Base-by-base conservation (phyloP, 2,888 invertebrate species). In the Erebia aethiops region DNA sequence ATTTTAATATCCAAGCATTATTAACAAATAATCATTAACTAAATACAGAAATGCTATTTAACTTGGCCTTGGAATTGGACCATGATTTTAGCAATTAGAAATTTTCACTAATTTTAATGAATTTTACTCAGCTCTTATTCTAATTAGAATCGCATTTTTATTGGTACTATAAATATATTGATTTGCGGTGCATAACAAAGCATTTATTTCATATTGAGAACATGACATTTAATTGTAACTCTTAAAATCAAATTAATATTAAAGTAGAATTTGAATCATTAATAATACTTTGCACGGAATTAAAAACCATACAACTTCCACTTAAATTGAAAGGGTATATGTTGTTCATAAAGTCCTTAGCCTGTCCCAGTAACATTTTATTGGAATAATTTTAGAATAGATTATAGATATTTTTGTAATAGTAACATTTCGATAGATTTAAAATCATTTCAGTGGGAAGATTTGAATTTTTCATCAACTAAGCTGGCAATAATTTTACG, bases 321-420 rank as follows among this genome's bases (percentile, higher is more conserved):
- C 81, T 78, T 82, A 81, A 79, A 82, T 79, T 81, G 81, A 81
- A 85, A 87, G 82, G 89, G 92, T 92, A 92, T 91, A 87, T 92
- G 91, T 90, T 91, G 92, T 91, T 90, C 77, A 87, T 85, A 85
- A 82, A 86, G 90, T 92, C 92, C 91, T 92, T 92, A 92, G 92
- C 92, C 91, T 91, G 82, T 89, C 88, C 85, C 88, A 90, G 85
- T 88, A 91, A 89, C 86, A 83, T 82, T 87, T 88, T 87, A 85
- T 87, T 89, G 83, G 80, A 85, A 87, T 90, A 87, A 88, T 88
- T 89, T 62, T 91, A 92, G 90, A 84, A 88, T 92, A 92, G 91
- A 87, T 81, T 74, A 92, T 90, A 92, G 88, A 91, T 92, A 92
- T 92, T 92, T 93, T 93, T 92, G 84, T 92, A 92, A 92, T 90